Percentiles rank a stretch among this genome's conserved stretches.
Evolutionary conservation across 37 sponge, comb jelly and placozoan genomes (phyloP).

Genomic region (Ianthella basta): DNA sequence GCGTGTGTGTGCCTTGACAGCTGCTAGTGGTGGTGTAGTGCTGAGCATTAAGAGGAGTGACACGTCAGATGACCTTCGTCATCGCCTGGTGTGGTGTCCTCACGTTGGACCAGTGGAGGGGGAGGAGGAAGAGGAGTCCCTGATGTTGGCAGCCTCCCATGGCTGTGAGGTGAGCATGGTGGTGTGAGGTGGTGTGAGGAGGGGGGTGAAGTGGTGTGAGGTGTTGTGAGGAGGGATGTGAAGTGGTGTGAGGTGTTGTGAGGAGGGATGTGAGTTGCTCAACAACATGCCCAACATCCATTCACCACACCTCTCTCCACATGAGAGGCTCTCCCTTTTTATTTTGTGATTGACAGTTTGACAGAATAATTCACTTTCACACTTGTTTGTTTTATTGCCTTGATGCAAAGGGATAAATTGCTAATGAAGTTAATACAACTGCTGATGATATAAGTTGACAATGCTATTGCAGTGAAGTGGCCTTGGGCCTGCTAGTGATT

Average conservation of each 20-base stretch:
- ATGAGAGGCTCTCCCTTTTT: too few species aligned
- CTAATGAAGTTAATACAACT: too few species aligned
- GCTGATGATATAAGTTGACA: too few species aligned
- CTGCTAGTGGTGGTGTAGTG: not conserved
- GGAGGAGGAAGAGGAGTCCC: slow-evolving; percentile 46
- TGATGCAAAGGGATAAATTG: too few species aligned
- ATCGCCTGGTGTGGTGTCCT: slow-evolving; percentile 82
- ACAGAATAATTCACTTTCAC: too few species aligned
- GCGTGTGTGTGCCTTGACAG: not conserved
- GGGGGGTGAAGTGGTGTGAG: not conserved
- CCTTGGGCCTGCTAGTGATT: too few species aligned
- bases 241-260: not conserved
- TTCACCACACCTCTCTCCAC: too few species aligned
- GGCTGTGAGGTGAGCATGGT: slow-evolving; percentile 51
- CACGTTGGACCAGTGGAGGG: slow-evolving; percentile 41
- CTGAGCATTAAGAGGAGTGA: not conserved
- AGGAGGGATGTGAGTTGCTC: too few species aligned
- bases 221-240: slow-evolving; percentile 22
- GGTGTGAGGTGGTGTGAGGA: not conserved
- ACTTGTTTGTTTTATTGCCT: too few species aligned
- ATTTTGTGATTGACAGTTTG: too few species aligned
- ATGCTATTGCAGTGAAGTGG: too few species aligned
- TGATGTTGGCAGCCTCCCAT: slow-evolving; percentile 47
- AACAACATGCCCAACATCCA: too few species aligned
- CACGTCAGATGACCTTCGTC: slow-evolving; percentile 35